A percentile compares a stretch with the other conserved stretches of the same genome.
Evolutionary conservation across 2,113 vertebrate species (phyloP).

Genomic region (Crotalus tigris): DNA sequence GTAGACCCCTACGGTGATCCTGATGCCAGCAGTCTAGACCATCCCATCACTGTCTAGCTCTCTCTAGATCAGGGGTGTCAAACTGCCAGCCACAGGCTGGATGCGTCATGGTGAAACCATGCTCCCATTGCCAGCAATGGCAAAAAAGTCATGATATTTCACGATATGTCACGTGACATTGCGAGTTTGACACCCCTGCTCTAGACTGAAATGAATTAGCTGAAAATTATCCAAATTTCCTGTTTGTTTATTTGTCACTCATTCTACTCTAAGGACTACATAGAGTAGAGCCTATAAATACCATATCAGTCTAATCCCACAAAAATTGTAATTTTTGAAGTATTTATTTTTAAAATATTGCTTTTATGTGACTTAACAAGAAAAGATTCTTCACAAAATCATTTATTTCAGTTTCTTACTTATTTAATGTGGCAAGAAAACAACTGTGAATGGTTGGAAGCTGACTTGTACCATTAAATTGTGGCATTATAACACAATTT

Average conservation of each 20-base stretch:
- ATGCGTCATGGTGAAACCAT: no score
- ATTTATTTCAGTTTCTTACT: conserved; percentile 45
- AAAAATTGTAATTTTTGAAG: not conserved
- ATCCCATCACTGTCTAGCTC: not conserved
- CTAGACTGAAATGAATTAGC: not conserved
- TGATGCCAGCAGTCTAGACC: not conserved
- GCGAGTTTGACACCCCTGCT: no score
- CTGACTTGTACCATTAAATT: conserved; percentile 49
- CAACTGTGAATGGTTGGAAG: conserved; percentile 43
- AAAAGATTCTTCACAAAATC: conserved; percentile 31
- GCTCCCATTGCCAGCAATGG: no score
- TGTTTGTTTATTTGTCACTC: not conserved
- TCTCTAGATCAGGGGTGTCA: no score
- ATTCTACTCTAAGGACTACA: not conserved
- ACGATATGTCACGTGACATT: no score
- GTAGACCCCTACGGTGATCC: not conserved
- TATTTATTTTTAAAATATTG: conserved; percentile 20
- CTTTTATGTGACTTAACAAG: not conserved
- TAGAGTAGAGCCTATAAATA: not conserved
- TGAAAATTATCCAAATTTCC: not conserved
- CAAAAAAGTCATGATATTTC: no score
- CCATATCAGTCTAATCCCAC: not conserved
- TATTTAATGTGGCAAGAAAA: conserved; percentile 15
- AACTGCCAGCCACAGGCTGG: no score
- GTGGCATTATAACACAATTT: conserved; percentile 43